Evolutionary conservation across 2,113 vertebrate genomes (phyloP).

Genomic region (Odontesthes bonariensis): DNA sequence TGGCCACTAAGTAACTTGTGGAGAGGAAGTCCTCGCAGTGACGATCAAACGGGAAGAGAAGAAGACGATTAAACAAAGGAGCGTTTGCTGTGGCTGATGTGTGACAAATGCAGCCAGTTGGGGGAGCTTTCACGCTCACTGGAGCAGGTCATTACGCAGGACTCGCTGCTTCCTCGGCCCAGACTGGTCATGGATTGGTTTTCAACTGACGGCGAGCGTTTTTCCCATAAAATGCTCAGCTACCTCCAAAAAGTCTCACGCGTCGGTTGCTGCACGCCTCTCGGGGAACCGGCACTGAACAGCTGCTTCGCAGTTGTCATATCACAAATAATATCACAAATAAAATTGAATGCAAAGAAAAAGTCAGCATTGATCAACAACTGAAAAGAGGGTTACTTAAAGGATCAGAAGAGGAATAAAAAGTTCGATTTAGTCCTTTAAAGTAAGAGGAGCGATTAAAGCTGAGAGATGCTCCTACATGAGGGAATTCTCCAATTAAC

Average conservation of each 20-base stretch:
- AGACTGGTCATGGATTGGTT: constrained; percentile 58
- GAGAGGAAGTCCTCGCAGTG: constrained; percentile 26
- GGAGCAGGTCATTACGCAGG: constrained; percentile 80
- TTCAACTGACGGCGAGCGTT: constrained; percentile 31
- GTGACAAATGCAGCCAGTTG: constrained; percentile 78
- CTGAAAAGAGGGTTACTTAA: constrained; percentile 2
- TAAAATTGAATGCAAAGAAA: neutral
- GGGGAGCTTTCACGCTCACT: constrained; percentile 78
- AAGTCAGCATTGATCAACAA: constrained; percentile 1
- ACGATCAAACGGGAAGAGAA: constrained; percentile 33
- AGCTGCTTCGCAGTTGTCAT: constrained; percentile 59
- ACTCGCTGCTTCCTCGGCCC: constrained; percentile 66
- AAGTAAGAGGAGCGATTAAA: constrained; percentile 19
- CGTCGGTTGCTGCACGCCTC: constrained; percentile 44
- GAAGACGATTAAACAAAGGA: constrained; percentile 63
- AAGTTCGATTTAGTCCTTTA: neutral
- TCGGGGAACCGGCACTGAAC: constrained; percentile 55
- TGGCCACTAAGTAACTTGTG: constrained; percentile 32
- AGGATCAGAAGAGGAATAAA: neutral
- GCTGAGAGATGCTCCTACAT: constrained; percentile 43
- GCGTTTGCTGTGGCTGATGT: constrained; percentile 71
- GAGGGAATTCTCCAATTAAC: constrained; percentile 65
- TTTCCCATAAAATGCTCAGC: constrained; percentile 37
- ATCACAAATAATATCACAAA: no score
- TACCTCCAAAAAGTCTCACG: constrained; percentile 25